These are phyloP conservation scores for Tachysurus fulvidraco DNA, from an alignment of 2,113 vertebrate genomes.

Conservation along the genomic window DNA sequence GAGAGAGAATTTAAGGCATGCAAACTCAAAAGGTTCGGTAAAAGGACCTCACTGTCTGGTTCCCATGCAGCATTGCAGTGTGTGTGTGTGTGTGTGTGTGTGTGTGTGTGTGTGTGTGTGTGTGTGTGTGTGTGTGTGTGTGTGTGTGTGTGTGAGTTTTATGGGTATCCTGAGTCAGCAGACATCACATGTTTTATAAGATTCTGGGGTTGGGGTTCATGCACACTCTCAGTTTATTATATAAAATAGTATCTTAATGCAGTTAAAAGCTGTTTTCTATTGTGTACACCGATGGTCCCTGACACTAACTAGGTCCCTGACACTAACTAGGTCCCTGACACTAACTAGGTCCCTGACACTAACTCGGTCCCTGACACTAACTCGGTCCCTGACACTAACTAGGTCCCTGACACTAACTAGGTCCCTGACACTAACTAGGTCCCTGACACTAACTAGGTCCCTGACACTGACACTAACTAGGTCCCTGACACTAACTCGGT, in stretches of 20 bases:
- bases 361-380: no score
- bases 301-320: no score
- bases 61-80: constrained; percentile 22
- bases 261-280: no score
- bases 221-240: background rate
- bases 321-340: no score
- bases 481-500: no score
- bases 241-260: background rate
- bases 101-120: background rate
- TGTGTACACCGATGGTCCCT: background rate
- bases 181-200: background rate
- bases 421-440: no score
- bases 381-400: no score
- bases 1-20: background rate
- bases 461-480: no score
- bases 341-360: no score
- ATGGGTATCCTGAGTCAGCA: background rate
- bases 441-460: no score
- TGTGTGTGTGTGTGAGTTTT: constrained; percentile 2
- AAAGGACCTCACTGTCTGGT: background rate
- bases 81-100: no score
- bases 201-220: background rate
- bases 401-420: no score
- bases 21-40: background rate
- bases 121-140: constrained; percentile 13